Evolutionary conservation across 2,888 invertebrate species (phyloP), one percentile per base, ranked within the genome.

Genomic region (Heterodera filipjevi): DNA sequence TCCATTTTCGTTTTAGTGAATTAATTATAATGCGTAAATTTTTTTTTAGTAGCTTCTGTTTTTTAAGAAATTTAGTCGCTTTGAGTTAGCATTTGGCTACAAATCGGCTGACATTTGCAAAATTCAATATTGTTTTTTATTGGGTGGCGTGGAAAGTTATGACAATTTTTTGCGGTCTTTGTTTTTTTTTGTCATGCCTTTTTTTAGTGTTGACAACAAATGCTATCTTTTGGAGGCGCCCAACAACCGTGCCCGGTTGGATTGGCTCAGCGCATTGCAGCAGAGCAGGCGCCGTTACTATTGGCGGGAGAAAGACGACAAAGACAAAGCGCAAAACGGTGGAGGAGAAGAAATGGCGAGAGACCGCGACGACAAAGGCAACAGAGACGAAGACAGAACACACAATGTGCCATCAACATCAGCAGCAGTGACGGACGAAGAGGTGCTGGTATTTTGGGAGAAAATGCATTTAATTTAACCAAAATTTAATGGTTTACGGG

Each of bases 221-320:
- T 81, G 83, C 16, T 82, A 86, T 76, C 79, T 85, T 3, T 76
- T 87, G 66, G 87, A 87, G 77, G 82, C 84, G 19, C 75, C 79
- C 27, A 83, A 82, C 44, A 84, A 85, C 53, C 83, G 85, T 77
- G 78, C 81, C 71, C 77, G 87, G 10, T 82, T 83, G 70, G 85
- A 85, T 27, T 88, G 88, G 88, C 82, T 87, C 78, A 78, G 81
- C 66, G 82, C 84, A 33, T 80, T 88, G 33, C 85, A 85, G 77
- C 59, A 35, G n/a, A 82, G 68, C 64, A 76, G 82, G 6, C 81
- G 81, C 70, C 79, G 70, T 8, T 75, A 82, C 70, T 82, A 82
- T 66, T 80, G 77, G 44, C 66, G 81, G n/a, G 22, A n/a, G 46
- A 30, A 70, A 33, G 78, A 79, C 1, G 76, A 79, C 44, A 44